Percentiles rank a stretch among this genome's conserved stretches.
These are phyloP conservation scores for Diadumene lineata DNA, from an alignment of 92 coral and sea anemone genomes.

Conservation along the genomic window DNA sequence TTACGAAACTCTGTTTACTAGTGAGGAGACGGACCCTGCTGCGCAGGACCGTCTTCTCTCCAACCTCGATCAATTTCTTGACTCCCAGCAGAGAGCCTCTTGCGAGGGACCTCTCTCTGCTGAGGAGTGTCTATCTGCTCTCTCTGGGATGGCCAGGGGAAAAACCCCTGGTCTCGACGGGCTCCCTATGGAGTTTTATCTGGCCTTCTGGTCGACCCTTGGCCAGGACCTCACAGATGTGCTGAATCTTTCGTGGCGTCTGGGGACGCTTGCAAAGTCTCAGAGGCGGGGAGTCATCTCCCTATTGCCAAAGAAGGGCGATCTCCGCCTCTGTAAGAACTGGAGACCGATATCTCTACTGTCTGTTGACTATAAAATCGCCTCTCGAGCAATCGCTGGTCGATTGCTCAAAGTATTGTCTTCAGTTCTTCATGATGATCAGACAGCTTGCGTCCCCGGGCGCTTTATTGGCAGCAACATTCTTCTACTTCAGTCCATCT, in stretches of 20 bases:
- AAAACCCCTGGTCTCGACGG: slow-evolving; percentile 56
- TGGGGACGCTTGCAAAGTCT: slow-evolving; percentile 7
- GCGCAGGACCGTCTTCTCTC: background rate
- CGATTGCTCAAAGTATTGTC: background rate
- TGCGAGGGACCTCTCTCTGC: slow-evolving; percentile 51
- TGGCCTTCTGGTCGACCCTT: slow-evolving; percentile 42
- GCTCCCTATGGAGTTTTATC: slow-evolving; percentile 56
- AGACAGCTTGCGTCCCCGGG: background rate
- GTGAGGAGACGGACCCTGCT: background rate
- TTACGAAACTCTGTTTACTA: background rate
- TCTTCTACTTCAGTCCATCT: background rate
- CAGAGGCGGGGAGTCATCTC: slow-evolving; percentile 36
- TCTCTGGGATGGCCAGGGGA: slow-evolving; percentile 16
- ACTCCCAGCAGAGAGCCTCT: background rate
- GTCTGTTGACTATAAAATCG: slow-evolving; percentile 53
- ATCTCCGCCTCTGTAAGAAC: slow-evolving; percentile 20
- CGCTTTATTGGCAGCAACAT: background rate
- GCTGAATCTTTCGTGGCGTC: slow-evolving; percentile 9
- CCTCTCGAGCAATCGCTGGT: slow-evolving; percentile 3
- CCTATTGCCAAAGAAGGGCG: slow-evolving; percentile 52
- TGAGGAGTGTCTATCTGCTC: slow-evolving; percentile 28
- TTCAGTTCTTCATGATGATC: background rate
- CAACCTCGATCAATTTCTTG: background rate
- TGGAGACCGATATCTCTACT: slow-evolving; percentile 67
- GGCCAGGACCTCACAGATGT: slow-evolving; percentile 44